Evolutionary conservation across 2,113 vertebrate species (phyloP).

Genomic region (Lipophrys pholis): DNA sequence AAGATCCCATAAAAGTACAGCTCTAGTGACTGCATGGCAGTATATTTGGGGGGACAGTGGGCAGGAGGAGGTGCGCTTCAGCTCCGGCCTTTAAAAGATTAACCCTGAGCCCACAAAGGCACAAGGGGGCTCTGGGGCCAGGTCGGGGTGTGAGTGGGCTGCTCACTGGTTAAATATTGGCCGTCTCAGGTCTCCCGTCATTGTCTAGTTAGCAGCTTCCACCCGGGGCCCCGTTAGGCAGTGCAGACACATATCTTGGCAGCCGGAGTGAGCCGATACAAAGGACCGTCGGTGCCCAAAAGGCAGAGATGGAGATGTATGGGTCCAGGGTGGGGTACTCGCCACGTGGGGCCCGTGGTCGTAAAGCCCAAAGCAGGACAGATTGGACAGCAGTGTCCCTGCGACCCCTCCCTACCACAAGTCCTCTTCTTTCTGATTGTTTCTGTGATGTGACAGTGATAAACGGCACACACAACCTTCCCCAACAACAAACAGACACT

Average conservation of each 20-base stretch:
- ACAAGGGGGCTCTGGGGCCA: slow-evolving; percentile 51
- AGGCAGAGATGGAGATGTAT: slow-evolving; percentile 79
- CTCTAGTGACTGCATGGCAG: slow-evolving; percentile 76
- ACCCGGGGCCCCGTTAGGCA: slow-evolving; percentile 60
- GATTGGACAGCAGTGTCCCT: slow-evolving; percentile 67
- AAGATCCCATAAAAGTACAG: slow-evolving; percentile 71
- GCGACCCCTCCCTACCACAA: background rate
- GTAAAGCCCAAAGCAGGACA: slow-evolving; percentile 76
- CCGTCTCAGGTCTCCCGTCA: slow-evolving; percentile 60
- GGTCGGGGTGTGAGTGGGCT: slow-evolving; percentile 69
- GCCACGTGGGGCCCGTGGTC: slow-evolving; percentile 69
- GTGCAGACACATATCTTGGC: slow-evolving; percentile 73
- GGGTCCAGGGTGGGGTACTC: slow-evolving; percentile 63
- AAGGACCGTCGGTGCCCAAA: slow-evolving; percentile 69
- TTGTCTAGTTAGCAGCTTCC: slow-evolving; percentile 79
- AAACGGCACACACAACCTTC: slow-evolving; percentile 67
- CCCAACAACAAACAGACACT: slow-evolving; percentile 81
- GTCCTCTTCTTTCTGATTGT: slow-evolving; percentile 59
- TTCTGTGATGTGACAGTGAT: slow-evolving; percentile 76
- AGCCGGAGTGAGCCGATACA: slow-evolving; percentile 76
- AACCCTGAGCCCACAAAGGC: slow-evolving; percentile 74
- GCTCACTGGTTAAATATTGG: slow-evolving; percentile 80
- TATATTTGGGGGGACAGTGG: slow-evolving; percentile 73
- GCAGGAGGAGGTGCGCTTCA: slow-evolving; percentile 51
- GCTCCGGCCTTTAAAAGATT: slow-evolving; percentile 76